These are phyloP conservation scores for Plagiodera versicolora DNA, from an alignment of 2,888 invertebrate genomes.

Conservation along the genomic window DNA sequence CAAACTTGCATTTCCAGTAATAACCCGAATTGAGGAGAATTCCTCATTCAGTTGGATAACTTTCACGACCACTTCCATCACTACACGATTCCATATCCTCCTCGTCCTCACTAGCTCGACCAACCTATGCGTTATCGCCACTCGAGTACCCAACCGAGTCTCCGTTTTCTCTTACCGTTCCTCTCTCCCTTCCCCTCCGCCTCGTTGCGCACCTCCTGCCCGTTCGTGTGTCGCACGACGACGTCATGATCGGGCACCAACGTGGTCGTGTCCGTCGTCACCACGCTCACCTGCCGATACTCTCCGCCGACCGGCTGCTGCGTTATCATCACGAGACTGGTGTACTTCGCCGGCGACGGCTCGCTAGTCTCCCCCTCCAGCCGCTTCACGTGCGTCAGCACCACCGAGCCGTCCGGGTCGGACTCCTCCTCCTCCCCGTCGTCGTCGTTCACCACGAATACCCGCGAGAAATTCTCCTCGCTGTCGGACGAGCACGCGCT, in stretches of 20 bases:
- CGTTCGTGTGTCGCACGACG: slow-evolving; percentile 68
- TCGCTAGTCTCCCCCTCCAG: slow-evolving; percentile 30
- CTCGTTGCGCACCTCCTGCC: slow-evolving; percentile 52
- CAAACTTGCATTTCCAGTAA: too few species aligned
- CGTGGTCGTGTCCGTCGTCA: slow-evolving; percentile 75
- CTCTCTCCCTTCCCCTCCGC: slow-evolving; percentile 18
- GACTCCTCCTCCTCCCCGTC: slow-evolving; percentile 67
- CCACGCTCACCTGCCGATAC: slow-evolving; percentile 69
- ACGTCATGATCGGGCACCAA: slow-evolving; percentile 66
- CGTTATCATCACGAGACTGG: slow-evolving; percentile 89
- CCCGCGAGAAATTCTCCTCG: slow-evolving; percentile 59
- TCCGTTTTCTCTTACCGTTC: slow-evolving; percentile 25
- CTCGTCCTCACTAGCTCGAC: too few species aligned
- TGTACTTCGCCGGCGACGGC: slow-evolving; percentile 59
- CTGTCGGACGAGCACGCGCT: slow-evolving; percentile 33
- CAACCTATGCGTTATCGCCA: too few species aligned
- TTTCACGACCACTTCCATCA: too few species aligned
- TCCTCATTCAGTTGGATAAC: too few species aligned
- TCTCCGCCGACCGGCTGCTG: slow-evolving; percentile 65
- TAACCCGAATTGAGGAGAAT: too few species aligned
- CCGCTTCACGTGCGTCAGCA: slow-evolving; percentile 50
- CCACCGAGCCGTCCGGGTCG: slow-evolving; percentile 57
- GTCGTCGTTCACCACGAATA: slow-evolving; percentile 69
- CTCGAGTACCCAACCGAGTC: not conserved
- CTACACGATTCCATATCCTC: too few species aligned